Base-by-base conservation (phyloP, 2,888 invertebrate genomes). In the Ophion ventricosus region DNA sequence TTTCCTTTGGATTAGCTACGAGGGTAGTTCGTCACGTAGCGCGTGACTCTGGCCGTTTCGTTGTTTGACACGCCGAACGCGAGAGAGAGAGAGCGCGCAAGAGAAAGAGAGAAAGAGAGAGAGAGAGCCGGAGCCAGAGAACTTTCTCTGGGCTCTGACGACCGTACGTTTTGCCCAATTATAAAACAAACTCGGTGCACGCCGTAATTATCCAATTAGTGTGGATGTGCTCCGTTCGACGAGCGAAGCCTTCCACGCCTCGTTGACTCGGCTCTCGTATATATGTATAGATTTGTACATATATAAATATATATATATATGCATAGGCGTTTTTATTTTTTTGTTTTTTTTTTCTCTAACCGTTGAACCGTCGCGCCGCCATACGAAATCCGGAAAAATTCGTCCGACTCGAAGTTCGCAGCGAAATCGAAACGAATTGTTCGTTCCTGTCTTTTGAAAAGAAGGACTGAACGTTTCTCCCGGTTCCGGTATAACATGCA, bases 171-270 rank as follows among this genome's bases (percentile, higher is more conserved):
- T 92, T 89, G 91, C 91, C 92, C 93, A 93, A 93, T 93, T 93
- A 93, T 93, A 93, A 93, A 92, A 93, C 92, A 93, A 92, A 92
- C 91, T 90, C 92, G 89, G 89, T 90, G 90, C 90, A 92, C 91
- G 92, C 90, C 90, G 90, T 93, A 93, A 93, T 93, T 93, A 93
- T 93, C 93, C 93, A 93, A 93, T 93, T 93, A 93, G 92, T 88
- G 92, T 88, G 89, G 90, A 91, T 92, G 91, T 90, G 85, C 89
- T 87, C 84, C 80, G 84, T 84, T 84, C 83, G 83, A 84, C 82
- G 78, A 74, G 77, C 81, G 73, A 78, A 79, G 69, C 84, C 81
- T 81, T 69, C 73, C 82, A 77, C 66, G 72, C 69, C 74, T 69
- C 73, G 69, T 70, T 40, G 79, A 74, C 79, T 56, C 79, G 73